Percentiles rank a stretch among this genome's conserved stretches.
Conservation (phyloP, 1,140 invertebrate genomes). For the Micrasema longulum region DNA sequence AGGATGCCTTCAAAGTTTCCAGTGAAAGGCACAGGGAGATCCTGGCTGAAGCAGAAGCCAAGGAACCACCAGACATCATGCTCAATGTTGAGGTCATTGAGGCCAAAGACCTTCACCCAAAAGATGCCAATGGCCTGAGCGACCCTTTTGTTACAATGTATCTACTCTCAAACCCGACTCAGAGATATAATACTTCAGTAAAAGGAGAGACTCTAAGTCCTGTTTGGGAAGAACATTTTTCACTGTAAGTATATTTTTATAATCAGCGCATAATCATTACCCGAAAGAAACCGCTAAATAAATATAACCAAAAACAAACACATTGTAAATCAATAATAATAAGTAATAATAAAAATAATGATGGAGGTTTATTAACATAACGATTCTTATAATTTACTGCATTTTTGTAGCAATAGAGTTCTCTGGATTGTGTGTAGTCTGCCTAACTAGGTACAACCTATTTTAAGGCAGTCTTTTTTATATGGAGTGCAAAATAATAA, state of each 20-base stretch:
- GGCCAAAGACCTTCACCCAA: conserved; percentile 91
- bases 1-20: conserved; percentile 89
- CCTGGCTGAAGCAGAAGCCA: conserved; percentile 75
- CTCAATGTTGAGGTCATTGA: conserved; percentile 94
- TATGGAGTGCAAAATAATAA: too few relatives aligned
- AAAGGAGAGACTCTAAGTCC: conserved; percentile 91
- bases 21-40: conserved; percentile 79
- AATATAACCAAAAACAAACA: too few relatives aligned
- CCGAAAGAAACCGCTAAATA: too few relatives aligned
- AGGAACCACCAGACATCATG: conserved; percentile 91
- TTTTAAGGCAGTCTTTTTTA: too few relatives aligned
- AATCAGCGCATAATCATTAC: too few relatives aligned
- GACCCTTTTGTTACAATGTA: conserved; percentile 94
- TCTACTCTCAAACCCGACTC: conserved; percentile 79
- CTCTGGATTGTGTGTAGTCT: too few relatives aligned
- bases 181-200: conserved; percentile 89
- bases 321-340: too few relatives aligned
- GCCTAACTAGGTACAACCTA: too few relatives aligned
- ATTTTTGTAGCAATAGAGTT: too few relatives aligned
- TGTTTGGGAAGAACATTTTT: conserved; percentile 96
- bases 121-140: conserved; percentile 95
- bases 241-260: conserved; percentile 81
- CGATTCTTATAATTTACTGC: too few relatives aligned
- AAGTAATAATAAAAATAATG: too few relatives aligned
- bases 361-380: too few relatives aligned